These are phyloP conservation scores for Nanorana parkeri DNA, from an alignment of 2,113 vertebrate species.

Conservation along the genomic window DNA sequence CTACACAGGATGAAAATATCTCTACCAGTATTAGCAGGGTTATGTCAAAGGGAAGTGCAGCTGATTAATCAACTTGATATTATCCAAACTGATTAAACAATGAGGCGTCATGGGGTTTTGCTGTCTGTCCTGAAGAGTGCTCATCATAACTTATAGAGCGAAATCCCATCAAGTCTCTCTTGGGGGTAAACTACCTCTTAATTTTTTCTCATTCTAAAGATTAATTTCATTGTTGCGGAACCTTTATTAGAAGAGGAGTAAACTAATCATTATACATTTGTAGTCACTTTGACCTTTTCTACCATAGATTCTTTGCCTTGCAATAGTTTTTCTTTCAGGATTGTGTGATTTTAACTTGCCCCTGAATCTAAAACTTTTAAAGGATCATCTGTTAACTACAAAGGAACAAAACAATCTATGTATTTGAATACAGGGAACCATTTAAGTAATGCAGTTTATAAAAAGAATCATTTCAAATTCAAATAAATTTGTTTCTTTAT, in stretches of 20 bases:
- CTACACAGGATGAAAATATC: conserved; percentile 56
- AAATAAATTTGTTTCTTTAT: no score
- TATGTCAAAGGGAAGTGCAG: conserved; percentile 66
- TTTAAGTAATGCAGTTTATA: no score
- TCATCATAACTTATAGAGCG: conserved; percentile 73
- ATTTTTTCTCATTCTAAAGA: conserved; percentile 77
- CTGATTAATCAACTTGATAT: conserved; percentile 77
- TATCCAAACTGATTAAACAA: conserved; percentile 80
- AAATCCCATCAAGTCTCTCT: conserved; percentile 70
- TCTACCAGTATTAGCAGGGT: conserved; percentile 52
- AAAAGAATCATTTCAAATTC: no score
- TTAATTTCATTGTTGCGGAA: conserved; percentile 86
- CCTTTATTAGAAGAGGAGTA: conserved; percentile 82
- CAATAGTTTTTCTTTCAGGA: not conserved
- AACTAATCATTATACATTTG: conserved; percentile 86
- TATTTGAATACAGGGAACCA: no score
- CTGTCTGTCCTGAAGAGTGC: conserved; percentile 72
- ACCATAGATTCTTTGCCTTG: conserved; percentile 56
- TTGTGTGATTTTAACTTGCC: no score
- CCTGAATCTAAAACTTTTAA: no score
- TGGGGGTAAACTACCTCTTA: conserved; percentile 83
- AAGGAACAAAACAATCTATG: no score
- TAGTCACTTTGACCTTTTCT: conserved; percentile 81
- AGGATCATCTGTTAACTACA: no score
- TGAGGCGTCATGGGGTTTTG: conserved; percentile 77